Evolutionary conservation across 2,888 invertebrate species (phyloP).

Genomic region (Drosophila mettleri): DNA sequence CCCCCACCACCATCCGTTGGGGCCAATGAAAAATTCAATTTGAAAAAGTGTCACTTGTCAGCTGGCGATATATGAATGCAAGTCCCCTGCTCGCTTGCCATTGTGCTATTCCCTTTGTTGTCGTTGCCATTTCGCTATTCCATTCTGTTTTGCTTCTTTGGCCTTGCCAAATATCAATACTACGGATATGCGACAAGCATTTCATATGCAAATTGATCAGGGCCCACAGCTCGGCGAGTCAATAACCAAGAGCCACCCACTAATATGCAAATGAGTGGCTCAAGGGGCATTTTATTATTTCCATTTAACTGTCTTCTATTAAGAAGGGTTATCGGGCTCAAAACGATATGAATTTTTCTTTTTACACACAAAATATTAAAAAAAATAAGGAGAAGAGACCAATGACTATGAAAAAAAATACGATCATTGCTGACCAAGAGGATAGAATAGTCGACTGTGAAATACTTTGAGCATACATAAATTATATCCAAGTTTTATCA

Average conservation of each 20-base stretch:
- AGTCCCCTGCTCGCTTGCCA: slow-evolving; percentile 22
- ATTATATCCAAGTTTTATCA: too few species aligned
- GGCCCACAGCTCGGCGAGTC: slow-evolving; percentile 38
- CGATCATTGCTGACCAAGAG: background rate
- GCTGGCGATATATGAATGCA: slow-evolving; percentile 48
- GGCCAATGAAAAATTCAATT: slow-evolving; percentile 70
- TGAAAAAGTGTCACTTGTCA: slow-evolving; percentile 78
- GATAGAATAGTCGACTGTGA: background rate
- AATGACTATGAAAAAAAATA: background rate
- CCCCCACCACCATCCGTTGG: background rate
- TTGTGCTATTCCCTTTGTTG: slow-evolving; percentile 60
- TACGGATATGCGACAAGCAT: slow-evolving; percentile 47
- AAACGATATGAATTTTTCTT: background rate
- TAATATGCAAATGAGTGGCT: slow-evolving; percentile 49
- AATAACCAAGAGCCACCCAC: slow-evolving; percentile 47
- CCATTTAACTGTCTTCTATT: slow-evolving; percentile 1
- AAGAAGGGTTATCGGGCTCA: background rate
- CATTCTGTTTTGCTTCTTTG: slow-evolving; percentile 53
- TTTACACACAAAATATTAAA: background rate
- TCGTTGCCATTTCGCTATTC: slow-evolving; percentile 41
- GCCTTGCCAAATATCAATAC: slow-evolving; percentile 58
- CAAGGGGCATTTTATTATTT: slow-evolving; percentile 15
- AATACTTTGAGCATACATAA: too few species aligned
- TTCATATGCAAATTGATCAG: slow-evolving; percentile 72
- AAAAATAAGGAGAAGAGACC: background rate